Base-by-base conservation (phyloP, 1,140 invertebrate species). In the Olivierus martensii region DNA sequence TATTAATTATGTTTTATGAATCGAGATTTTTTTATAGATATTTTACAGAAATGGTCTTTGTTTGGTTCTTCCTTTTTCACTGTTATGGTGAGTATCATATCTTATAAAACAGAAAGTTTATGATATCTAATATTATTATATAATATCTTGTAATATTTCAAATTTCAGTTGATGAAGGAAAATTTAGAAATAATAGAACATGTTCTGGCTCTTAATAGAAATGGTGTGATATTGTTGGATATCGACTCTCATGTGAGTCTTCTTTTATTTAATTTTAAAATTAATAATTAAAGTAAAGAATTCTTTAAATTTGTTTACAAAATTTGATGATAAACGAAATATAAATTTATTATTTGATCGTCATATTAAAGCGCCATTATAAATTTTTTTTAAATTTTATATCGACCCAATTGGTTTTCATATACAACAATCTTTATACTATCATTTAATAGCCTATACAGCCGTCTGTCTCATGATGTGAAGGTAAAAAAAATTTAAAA, bases 31-130 rank as follows among this genome's bases (percentile, higher is more conserved):
- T 43, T 17, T 43, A 7, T 9, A 52, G 81, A 83, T 71, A 84
- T 95, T 52, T 71, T 98, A 10, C 87, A 86, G 59, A 83, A 84
- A 61, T 98, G 93, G 93, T 82, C 85, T 38, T 73, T 98, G 36
- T 99, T 98, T 73, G 94, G 94, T 49, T 94, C 91, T 44, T 93
- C 89, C 65, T 98, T 98, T 79, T 99, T 97, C 73, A 87, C 88
- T 3, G 86, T 96, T 21, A 92, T 69, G 61, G 72, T 73, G 58
- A 56, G 50, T 57, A 39, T 43, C 9, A 42, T 42, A 11, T 47
- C 4, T 19, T 17, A 1, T 3, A 28, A 49, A 6, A 12, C 17
- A 17, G 14, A 15, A 49, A 19, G 3, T 12, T 18, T 17, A 19
- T 19, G 14, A 17, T 15, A 19, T 19, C 12, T 15, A n/a, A n/a